A percentile compares a stretch with the other conserved stretches of the same genome.
phyloP scores from a whole-genome alignment of 2,797 vertebrate genomes.

The Chelidonichthys spinosus region DNA sequence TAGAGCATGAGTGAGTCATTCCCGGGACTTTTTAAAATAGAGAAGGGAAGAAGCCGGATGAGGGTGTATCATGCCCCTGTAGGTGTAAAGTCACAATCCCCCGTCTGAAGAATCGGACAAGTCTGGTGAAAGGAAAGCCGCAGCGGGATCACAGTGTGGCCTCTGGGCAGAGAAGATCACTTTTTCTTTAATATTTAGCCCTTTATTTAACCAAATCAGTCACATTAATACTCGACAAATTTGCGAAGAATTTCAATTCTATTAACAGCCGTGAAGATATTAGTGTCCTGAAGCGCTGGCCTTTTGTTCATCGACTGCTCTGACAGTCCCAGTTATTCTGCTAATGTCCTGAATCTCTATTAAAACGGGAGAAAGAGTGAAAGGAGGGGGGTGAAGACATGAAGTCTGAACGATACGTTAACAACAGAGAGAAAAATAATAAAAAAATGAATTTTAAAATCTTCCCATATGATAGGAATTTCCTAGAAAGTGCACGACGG shows the following conservation, averaged over 20 bases:
- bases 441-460: conserved; percentile 14
- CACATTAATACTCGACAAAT: not conserved
- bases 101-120: conserved; percentile 29
- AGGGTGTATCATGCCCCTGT: conserved; percentile 36
- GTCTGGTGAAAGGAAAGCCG: conserved; percentile 21
- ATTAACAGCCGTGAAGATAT: conserved; percentile 12
- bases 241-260: conserved; percentile 15
- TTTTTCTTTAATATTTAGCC: not conserved
- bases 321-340: conserved; percentile 29
- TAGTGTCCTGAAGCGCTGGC: conserved; percentile 6
- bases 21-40: conserved; percentile 50
- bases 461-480: conserved; percentile 32
- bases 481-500: conserved; percentile 63
- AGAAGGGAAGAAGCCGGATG: conserved; percentile 43
- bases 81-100: conserved; percentile 50
- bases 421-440: not conserved
- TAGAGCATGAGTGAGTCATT: conserved; percentile 63
- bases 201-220: conserved; percentile 10
- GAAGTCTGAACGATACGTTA: too few relatives aligned
- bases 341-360: conserved; percentile 12
- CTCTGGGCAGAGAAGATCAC: conserved; percentile 10
- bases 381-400: too few relatives aligned
- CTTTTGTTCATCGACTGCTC: conserved; percentile 29
- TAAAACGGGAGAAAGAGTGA: not conserved
- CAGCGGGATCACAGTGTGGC: conserved; percentile 1